Evolutionary conservation across 1,140 invertebrate genomes (phyloP).

Genomic region (Sinella curviseta): DNA sequence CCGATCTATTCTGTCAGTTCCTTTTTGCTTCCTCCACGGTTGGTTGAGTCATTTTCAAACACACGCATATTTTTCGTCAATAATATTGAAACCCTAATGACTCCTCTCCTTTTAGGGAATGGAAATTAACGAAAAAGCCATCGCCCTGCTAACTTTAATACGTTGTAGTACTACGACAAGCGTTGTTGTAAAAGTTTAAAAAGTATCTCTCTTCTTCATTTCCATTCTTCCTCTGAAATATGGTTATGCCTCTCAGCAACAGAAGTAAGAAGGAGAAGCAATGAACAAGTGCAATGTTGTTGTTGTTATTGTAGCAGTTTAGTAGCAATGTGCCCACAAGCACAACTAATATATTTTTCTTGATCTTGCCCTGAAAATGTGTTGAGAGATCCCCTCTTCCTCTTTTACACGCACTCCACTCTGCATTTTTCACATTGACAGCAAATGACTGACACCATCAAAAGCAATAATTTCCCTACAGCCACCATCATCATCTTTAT

Average conservation of each 20-base stretch:
- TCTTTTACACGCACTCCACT: no score
- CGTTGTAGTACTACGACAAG: background rate
- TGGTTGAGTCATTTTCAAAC: background rate
- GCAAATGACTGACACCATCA: background rate
- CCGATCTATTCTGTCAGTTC: no score
- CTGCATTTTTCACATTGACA: no score
- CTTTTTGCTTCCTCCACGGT: background rate
- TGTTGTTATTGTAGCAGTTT: background rate
- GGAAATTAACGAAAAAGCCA: constrained; percentile 25
- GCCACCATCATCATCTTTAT: no score
- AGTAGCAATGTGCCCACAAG: background rate
- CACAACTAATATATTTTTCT: background rate
- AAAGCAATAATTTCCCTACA: no score
- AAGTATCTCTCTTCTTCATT: background rate
- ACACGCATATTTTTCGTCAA: constrained; percentile 12
- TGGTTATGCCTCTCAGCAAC: background rate
- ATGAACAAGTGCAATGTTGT: background rate
- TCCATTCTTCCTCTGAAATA: background rate
- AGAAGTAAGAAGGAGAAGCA: no score
- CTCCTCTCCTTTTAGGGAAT: constrained; percentile 10
- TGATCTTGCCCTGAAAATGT: background rate
- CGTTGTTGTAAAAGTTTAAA: background rate
- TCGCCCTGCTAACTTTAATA: background rate
- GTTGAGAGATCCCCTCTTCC: background rate
- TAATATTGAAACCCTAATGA: constrained; percentile 25